Percentiles rank a stretch among this genome's conserved stretches.
Conservation (phyloP, 92 coral and sea anemone genomes). For the Ricordea florida region DNA sequence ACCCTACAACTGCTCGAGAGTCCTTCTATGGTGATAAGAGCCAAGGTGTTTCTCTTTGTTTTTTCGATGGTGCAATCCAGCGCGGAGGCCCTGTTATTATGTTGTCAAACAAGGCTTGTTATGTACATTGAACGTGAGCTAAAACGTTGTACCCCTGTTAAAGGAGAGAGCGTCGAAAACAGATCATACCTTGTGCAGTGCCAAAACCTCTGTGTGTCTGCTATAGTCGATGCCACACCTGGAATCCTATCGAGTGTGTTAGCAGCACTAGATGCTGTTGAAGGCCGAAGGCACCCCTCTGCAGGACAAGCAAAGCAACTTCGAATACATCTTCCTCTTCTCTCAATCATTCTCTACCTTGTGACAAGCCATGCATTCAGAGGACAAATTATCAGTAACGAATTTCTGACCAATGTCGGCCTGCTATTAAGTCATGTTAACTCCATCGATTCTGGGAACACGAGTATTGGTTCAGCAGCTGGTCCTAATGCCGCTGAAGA, state of each 20-base stretch:
- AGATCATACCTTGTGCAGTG: constrained; percentile 78
- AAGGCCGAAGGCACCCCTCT: constrained; percentile 96
- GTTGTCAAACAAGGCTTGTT: constrained; percentile 90
- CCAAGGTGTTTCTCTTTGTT: constrained; percentile 85
- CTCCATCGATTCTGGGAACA: constrained; percentile 87
- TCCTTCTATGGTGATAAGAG: constrained; percentile 84
- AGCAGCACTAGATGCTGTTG: constrained; percentile 79
- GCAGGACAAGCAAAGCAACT: constrained; percentile 93
- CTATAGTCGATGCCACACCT: constrained; percentile 69
- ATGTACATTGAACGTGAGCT: constrained; percentile 87
- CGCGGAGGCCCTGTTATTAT: constrained; percentile 78
- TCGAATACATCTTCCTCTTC: constrained; percentile 79
- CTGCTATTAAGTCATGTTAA: constrained; percentile 73
- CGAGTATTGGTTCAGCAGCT: constrained; percentile 92
- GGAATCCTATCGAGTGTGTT: constrained; percentile 73
- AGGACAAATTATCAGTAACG: constrained; percentile 59
- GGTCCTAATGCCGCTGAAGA: constrained; percentile 87
- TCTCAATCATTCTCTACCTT: constrained; percentile 88
- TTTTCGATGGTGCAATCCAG: constrained; percentile 66
- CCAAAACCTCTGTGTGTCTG: constrained; percentile 70
- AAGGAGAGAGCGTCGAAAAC: constrained; percentile 74
- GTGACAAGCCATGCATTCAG: constrained; percentile 93
- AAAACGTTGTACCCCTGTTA: constrained; percentile 84
- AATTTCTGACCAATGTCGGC: constrained; percentile 71
- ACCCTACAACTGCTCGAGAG: constrained; percentile 90